Base-by-base conservation (phyloP, 2,113 vertebrate genomes). In the Panurus biarmicus region DNA sequence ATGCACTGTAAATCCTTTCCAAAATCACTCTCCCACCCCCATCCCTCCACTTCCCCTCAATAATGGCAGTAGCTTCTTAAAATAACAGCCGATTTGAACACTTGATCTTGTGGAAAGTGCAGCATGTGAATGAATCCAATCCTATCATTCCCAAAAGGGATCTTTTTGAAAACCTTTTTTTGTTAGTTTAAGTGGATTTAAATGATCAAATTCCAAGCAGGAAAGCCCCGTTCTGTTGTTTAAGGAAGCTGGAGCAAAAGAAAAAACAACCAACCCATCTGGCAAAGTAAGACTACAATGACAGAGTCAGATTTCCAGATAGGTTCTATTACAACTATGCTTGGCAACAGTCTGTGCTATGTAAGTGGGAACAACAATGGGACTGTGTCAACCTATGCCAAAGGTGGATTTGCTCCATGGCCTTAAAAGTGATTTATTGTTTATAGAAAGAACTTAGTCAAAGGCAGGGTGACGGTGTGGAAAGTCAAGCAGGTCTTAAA, bases 401-500 rank as follows among this genome's bases (percentile, higher is more conserved):
- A 79, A 94, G 81, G 89, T 94, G 78, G 81, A 94, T 91, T 95
- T 96, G 85, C 85, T 92, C 87, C 83, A 77, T 8, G n/a, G 85
- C 60, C 75, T 71, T 75, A 89, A 90, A 95, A 89, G 2, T 87
- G 33, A 95, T 87, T 79, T 93, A 79, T 62, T 95, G 54, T 80
- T 91, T 87, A 76, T 29, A 87, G 60, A 79, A 94, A 82, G 4
- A 54, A 91, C 58, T 62, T 29, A 85, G 36, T 75, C 58, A 91
- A 82, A 89, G 57, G 19, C 54, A 76, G 54, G 22, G 40, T 42
- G 53, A 56, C 6, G 10, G 35, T 61, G 50, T 69, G 45, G 64
- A 72, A 93, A 93, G 51, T 76, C 47, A 85, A 11, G 21, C 0
- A 7, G 58, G 36, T 71, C 53, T 94, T 86, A 56, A 64, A 88